phyloP scores from a whole-genome alignment of 2,797 vertebrate genomes.

The Gymnocypris eckloni region DNA sequence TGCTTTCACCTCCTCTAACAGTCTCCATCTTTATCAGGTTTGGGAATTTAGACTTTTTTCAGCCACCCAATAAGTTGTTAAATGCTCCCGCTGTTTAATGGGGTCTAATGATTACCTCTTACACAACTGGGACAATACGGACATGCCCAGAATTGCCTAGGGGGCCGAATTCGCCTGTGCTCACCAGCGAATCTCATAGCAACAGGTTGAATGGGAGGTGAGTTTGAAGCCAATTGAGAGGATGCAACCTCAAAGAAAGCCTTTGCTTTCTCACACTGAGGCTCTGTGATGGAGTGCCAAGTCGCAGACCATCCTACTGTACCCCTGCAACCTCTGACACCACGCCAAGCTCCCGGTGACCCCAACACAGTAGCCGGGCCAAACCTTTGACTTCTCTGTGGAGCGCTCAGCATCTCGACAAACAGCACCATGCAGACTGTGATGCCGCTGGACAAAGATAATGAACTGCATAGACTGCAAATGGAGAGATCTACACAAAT shows the following conservation, averaged over 20 bases:
- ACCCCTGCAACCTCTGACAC: conserved; percentile 60
- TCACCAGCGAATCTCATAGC: conserved; percentile 60
- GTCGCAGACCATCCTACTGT: conserved; percentile 62
- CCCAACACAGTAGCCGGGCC: conserved; percentile 46
- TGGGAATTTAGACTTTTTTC: conserved; percentile 56
- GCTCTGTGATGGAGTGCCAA: conserved; percentile 55
- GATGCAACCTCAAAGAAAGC: conserved; percentile 51
- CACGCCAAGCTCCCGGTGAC: conserved; percentile 55
- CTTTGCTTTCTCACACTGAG: conserved; percentile 52
- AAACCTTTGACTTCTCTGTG: conserved; percentile 57
- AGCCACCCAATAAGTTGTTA: conserved; percentile 62
- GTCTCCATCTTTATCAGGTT: conserved; percentile 40
- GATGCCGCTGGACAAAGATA: conserved; percentile 23
- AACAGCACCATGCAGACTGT: conserved; percentile 48
- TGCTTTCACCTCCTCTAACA: conserved; percentile 54
- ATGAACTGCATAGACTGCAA: conserved; percentile 45
- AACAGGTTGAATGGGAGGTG: conserved; percentile 62
- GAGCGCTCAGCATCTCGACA: conserved; percentile 37
- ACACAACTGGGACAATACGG: conserved; percentile 61
- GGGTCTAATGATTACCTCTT: conserved; percentile 68
- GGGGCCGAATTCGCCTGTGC: conserved; percentile 57
- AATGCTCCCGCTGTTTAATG: conserved; percentile 63
- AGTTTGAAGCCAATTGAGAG: conserved; percentile 56
- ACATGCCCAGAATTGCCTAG: conserved; percentile 53
- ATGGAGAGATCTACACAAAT: conserved; percentile 52